Percentiles rank a stretch among this genome's conserved stretches.
phyloP scores from a whole-genome alignment of 2,797 vertebrate species.

The Enteromius mattozi region DNA sequence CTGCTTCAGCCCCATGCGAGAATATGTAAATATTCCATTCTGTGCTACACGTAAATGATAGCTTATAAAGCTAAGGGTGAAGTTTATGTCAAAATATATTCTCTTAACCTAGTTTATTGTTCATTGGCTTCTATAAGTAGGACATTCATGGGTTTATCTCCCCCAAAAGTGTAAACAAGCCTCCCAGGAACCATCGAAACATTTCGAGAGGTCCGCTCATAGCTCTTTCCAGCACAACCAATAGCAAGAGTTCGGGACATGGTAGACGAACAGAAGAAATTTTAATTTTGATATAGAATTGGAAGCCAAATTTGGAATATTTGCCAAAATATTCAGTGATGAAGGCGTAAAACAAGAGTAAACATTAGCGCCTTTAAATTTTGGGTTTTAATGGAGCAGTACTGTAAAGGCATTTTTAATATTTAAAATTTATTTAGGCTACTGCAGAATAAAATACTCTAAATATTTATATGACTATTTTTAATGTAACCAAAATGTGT shows the following conservation, averaged over 20 bases:
- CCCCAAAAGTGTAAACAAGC: neutral
- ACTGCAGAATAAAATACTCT: no score
- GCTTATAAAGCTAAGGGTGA: neutral
- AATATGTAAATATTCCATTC: neutral
- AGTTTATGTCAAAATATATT: neutral
- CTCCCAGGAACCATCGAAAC: neutral
- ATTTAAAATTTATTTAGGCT: no score
- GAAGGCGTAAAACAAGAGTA: neutral
- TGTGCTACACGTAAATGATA: neutral
- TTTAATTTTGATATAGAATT: neutral
- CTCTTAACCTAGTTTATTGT: neutral
- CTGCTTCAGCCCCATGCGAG: neutral
- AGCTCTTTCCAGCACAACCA: neutral
- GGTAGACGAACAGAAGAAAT: neutral
- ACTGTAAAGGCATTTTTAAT: no score
- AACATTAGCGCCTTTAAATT: neutral
- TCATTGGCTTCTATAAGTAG: neutral
- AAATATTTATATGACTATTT: no score
- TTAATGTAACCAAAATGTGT: no score
- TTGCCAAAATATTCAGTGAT: neutral
- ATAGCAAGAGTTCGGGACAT: neutral
- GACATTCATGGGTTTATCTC: neutral
- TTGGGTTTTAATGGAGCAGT: neutral
- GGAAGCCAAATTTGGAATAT: neutral
- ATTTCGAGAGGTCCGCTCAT: neutral